Percentiles rank a stretch among this genome's conserved stretches.
Conservation (phyloP, 2,888 invertebrate species). For the Dinocampus coccinellae region DNA sequence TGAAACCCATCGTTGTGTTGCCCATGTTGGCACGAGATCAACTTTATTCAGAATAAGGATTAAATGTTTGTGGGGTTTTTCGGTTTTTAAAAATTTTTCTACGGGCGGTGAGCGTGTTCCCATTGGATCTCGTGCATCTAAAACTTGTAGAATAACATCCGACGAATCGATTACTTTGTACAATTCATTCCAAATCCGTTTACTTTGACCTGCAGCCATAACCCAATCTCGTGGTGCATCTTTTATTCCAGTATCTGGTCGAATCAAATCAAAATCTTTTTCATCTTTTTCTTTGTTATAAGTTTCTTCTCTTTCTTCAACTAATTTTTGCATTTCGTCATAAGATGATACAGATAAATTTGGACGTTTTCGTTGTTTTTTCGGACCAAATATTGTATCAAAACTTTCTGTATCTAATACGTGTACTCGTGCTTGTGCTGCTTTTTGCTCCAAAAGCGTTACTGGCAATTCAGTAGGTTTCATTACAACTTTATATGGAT, state of each 20-base stretch:
- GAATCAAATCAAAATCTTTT: conserved; percentile 85
- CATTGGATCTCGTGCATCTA: conserved; percentile 97
- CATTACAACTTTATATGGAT: conserved; percentile 98
- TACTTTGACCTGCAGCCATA: conserved; percentile 95
- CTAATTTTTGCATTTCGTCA: conserved; percentile 81
- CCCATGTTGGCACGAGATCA: conserved; percentile 97
- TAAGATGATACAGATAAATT: conserved; percentile 83
- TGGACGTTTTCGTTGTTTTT: conserved; percentile 91
- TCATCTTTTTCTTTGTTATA: conserved; percentile 82
- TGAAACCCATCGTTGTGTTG: conserved; percentile 97
- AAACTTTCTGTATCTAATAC: conserved; percentile 96
- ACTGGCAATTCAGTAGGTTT: conserved; percentile 95
- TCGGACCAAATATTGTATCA: conserved; percentile 94
- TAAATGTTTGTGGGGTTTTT: conserved; percentile 97
- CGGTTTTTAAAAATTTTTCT: conserved; percentile 88
- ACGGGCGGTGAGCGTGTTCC: conserved; percentile 96
- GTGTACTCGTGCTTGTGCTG: conserved; percentile 92
- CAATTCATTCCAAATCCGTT: conserved; percentile 98
- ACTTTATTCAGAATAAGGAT: conserved; percentile 98
- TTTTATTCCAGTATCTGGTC: conserved; percentile 84
- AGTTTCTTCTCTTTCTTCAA: conserved; percentile 78
- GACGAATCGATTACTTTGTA: conserved; percentile 99
- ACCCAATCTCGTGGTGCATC: conserved; percentile 92
- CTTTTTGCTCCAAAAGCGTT: conserved; percentile 91
- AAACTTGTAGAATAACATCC: conserved; percentile 94